phyloP scores from a whole-genome alignment of 2,888 invertebrate genomes.

The Leptinotarsa tumamoca region DNA sequence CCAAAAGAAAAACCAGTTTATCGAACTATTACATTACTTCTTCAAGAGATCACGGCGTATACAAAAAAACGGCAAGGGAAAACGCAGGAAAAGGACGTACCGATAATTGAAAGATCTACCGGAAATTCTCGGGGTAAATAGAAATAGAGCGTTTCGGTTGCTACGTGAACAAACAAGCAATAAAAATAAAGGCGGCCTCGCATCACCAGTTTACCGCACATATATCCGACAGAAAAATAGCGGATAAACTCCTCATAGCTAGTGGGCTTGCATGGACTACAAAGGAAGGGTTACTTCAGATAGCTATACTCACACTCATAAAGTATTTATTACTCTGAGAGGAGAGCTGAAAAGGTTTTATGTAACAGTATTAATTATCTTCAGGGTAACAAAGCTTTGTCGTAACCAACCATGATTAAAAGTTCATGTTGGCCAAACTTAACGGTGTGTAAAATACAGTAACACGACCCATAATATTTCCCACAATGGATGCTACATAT shows the following conservation, averaged over 20 bases:
- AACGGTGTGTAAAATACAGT: too few species aligned
- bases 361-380: neutral
- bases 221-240: constrained; percentile 17
- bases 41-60: neutral
- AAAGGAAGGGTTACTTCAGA: neutral
- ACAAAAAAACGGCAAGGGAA: neutral
- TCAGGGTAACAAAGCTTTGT: neutral
- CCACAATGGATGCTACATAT: too few species aligned
- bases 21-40: constrained; percentile 6
- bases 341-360: neutral
- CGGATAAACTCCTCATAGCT: constrained; percentile 7
- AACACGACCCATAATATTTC: too few species aligned
- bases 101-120: constrained; percentile 13
- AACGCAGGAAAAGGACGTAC: constrained; percentile 9
- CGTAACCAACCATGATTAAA: too few species aligned
- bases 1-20: neutral
- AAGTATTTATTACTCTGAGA: neutral
- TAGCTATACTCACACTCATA: neutral
- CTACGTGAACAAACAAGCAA: constrained; percentile 30
- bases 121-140: constrained; percentile 24
- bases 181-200: constrained; percentile 21
- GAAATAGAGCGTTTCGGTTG: constrained; percentile 11
- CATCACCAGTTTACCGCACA: constrained; percentile 5
- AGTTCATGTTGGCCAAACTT: too few species aligned
- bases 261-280: neutral